Evolutionary conservation across 2,113 vertebrate species (phyloP).

Genomic region (Parus major): DNA sequence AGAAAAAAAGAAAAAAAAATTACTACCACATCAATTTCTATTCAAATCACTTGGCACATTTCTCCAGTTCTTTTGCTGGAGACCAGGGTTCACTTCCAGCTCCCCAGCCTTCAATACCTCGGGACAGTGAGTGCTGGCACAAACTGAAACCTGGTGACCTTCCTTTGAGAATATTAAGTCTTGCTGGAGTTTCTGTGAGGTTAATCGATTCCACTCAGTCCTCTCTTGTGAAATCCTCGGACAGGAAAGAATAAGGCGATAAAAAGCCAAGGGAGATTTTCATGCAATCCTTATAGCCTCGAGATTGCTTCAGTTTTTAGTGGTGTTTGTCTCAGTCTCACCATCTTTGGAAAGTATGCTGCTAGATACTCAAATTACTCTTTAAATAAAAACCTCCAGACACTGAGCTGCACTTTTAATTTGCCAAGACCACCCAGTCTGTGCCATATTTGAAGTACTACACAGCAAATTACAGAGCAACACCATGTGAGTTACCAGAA

Average conservation of each 20-base stretch:
- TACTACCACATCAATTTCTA: constrained; percentile 40
- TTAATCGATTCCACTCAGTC: constrained; percentile 59
- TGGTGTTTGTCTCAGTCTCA: not conserved
- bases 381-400: accelerated
- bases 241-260: constrained; percentile 31
- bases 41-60: constrained; percentile 42
- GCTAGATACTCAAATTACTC: not conserved
- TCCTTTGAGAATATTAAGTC: constrained; percentile 58
- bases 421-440: not conserved
- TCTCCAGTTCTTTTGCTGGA: constrained; percentile 39
- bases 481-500: not conserved
- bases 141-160: constrained; percentile 49
- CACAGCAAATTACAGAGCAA: not conserved
- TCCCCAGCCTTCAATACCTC: constrained; percentile 49
- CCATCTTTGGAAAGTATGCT: not conserved
- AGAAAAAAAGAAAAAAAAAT: not conserved
- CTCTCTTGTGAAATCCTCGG: not conserved
- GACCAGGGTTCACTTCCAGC: constrained; percentile 63
- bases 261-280: constrained; percentile 38
- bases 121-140: constrained; percentile 55
- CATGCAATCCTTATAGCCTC: not conserved
- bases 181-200: constrained; percentile 50
- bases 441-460: not conserved
- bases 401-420: not conserved
- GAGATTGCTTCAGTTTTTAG: not conserved